phyloP scores from a whole-genome alignment of 2,113 vertebrate genomes.

The Pedetes capensis region DNA sequence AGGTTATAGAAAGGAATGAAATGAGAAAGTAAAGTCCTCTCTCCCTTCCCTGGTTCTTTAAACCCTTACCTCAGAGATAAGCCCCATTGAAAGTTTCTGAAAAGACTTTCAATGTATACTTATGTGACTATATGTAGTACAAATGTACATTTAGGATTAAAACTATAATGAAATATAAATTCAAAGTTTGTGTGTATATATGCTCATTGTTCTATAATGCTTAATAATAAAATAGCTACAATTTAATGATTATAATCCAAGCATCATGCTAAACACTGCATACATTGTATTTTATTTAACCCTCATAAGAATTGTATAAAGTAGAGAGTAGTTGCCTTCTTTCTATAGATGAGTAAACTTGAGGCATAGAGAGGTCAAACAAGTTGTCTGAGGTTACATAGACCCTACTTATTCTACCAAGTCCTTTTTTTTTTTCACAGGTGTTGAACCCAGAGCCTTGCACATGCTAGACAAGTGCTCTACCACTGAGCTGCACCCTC shows the following conservation, averaged over 20 bases:
- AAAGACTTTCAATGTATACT: neutral
- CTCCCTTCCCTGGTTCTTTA: neutral
- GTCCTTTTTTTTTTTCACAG: no score
- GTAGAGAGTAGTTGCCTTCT: neutral
- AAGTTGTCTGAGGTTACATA: neutral
- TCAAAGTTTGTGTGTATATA: neutral
- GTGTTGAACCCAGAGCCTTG: no score
- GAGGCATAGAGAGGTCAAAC: neutral
- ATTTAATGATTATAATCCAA: neutral
- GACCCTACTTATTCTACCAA: neutral
- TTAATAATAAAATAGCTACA: slow-evolving; percentile 20
- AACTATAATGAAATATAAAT: neutral
- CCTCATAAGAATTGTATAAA: neutral
- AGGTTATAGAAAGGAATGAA: neutral
- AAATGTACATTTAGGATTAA: neutral
- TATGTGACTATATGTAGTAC: neutral
- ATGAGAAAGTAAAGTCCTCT: neutral
- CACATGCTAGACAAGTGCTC: no score
- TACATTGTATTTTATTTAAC: neutral
- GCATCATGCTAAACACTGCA: neutral
- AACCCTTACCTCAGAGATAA: neutral
- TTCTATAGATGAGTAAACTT: neutral
- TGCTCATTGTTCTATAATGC: neutral
- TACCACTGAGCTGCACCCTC: no score
- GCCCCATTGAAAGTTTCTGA: neutral